Base-by-base conservation (phyloP, 2,113 vertebrate genomes). In the Trichechus manatus region DNA sequence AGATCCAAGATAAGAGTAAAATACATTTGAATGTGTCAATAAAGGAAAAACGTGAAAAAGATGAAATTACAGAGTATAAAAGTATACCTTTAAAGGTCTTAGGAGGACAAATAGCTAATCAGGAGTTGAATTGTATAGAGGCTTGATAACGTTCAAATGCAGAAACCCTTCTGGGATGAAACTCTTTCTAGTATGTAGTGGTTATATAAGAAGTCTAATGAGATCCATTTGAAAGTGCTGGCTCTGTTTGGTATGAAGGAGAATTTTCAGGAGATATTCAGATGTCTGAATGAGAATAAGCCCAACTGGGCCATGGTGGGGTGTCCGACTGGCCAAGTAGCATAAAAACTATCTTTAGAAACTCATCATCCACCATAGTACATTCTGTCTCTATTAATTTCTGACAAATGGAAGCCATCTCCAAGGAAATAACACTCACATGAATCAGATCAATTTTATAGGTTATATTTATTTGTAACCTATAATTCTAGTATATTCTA, bases 1-100 rank as follows among this genome's bases (percentile, higher is more conserved):
- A 98, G 97, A 97, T 97, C 79, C 77, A 96, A 83, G 75, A 97
- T 98, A 97, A 97, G 96, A 98, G 83, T 94, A 92, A 98, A 98
- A 97, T 97, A 97, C 63, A 93, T 97, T 94, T 98, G 96, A 98
- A 98, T 95, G 89, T 80, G 93, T 96, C 31, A 39, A 98, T 94
- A 98, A 98, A 97, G 33, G 91, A 90, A 95, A 97, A 93, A 47
- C 31, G 53, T 39, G 63, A 94, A 96, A 93, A 22, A n/a, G 78
- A 97, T 68, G 39, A 97, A 98, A 98, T 98, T 98, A 91, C 72
- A 96, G 87, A 90, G 63, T 84, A 97, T 42, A 88, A 93, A 96
- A 95, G 85, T 95, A 70, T 97, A 79, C 29, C 89, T 98, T 96
- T 97, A 97, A 98, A 98, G 89, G 82, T 93, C 94, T 98, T 92